phyloP scores from a whole-genome alignment of 2,888 invertebrate genomes.

The Yponomeuta evonymella region DNA sequence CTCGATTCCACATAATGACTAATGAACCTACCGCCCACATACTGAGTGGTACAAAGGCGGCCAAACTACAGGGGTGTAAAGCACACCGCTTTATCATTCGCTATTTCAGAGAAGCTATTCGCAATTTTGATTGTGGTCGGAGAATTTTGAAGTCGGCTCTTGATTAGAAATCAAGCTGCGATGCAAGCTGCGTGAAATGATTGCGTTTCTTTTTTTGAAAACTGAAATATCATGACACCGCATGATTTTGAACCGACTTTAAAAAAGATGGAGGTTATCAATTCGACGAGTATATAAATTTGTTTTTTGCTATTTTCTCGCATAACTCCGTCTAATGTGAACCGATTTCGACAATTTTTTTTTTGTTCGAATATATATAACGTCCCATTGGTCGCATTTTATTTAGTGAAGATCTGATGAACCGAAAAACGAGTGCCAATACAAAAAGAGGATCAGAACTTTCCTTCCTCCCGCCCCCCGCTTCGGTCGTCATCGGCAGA shows the following conservation, averaged over 20 bases:
- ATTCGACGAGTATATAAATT: no score
- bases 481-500: conserved; percentile 52
- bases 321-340: no score
- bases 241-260: no score
- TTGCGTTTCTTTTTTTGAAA: not conserved
- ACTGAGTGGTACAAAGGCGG: not conserved
- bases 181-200: not conserved
- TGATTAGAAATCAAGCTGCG: not conserved
- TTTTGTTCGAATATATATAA: no score
- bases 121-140: not conserved
- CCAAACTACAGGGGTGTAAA: conserved; percentile 1
- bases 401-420: no score
- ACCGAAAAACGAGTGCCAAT: no score
- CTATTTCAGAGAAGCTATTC: not conserved
- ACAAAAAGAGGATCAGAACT: no score
- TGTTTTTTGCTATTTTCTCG: no score
- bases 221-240: no score
- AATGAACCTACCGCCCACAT: not conserved
- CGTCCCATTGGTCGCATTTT: no score
- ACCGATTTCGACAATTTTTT: no score
- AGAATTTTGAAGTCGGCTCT: not conserved
- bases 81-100: not conserved
- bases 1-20: not conserved
- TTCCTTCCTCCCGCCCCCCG: not conserved
- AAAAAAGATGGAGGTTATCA: no score